Conservation (phyloP, 30 jellyfish, hydroid and myxozoan species). For the Aurelia sp. region DNA sequence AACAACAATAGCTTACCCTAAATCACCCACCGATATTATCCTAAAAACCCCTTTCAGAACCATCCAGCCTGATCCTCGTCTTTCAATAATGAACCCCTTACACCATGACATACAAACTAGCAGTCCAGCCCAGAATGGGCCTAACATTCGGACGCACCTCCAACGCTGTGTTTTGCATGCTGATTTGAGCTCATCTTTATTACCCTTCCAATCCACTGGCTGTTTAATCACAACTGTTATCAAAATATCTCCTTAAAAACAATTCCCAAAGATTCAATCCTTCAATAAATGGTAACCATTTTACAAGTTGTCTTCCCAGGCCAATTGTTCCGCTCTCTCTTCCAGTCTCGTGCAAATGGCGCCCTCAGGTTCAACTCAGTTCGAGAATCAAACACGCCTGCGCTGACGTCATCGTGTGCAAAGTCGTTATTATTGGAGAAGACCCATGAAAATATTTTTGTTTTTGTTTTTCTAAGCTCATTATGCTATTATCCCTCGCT, state of each 20-base stretch:
- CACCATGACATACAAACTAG: too few species aligned
- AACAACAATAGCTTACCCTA: too few species aligned
- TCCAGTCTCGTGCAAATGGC: constrained; percentile 52
- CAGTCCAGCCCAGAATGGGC: constrained; percentile 2
- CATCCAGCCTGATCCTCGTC: too few species aligned
- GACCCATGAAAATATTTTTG: not conserved
- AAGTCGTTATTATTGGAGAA: not conserved
- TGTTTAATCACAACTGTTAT: not conserved
- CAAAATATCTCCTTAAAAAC: not conserved
- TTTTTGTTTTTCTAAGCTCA: too few species aligned
- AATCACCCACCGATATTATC: too few species aligned
- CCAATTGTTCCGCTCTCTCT: not conserved
- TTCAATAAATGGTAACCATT: not conserved
- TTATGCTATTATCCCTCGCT: too few species aligned
- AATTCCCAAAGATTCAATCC: not conserved
- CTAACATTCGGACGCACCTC: constrained; percentile 43
- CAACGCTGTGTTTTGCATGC: constrained; percentile 57
- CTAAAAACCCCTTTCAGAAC: too few species aligned
- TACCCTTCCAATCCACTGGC: not conserved
- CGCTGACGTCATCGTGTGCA: constrained; percentile 45
- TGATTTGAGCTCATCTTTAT: constrained; percentile 47
- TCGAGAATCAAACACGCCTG: constrained; percentile 68
- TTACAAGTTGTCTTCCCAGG: not conserved
- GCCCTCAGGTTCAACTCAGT: constrained; percentile 50
- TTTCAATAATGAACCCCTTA: too few species aligned